Conservation (phyloP, 2,113 vertebrate genomes). For the Nibea albiflora region DNA sequence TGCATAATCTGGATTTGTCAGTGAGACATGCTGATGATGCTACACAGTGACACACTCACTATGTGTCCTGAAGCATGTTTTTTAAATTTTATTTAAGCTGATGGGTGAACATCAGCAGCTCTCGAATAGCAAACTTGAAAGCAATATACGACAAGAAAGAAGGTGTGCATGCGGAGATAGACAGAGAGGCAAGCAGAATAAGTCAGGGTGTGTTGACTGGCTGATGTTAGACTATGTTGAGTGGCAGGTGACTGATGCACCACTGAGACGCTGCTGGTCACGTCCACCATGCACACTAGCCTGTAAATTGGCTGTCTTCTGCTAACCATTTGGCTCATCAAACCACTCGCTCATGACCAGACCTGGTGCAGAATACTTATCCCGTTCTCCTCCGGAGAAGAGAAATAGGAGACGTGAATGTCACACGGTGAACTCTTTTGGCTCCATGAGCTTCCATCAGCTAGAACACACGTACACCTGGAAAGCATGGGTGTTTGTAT, state of each 20-base stretch:
- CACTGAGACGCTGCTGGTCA: conserved; percentile 65
- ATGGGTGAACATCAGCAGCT: conserved; percentile 31
- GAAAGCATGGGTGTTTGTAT: neutral
- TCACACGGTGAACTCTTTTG: conserved; percentile 29
- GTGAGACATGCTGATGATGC: conserved; percentile 8
- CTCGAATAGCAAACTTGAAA: conserved; percentile 31
- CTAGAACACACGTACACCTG: conserved; percentile 5
- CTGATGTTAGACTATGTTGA: conserved; percentile 55
- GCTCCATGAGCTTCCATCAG: neutral
- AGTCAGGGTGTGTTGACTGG: conserved; percentile 36
- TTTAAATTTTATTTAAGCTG: conserved; percentile 20
- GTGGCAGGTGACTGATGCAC: conserved; percentile 76
- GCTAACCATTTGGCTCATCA: conserved; percentile 79
- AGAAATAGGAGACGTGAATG: conserved; percentile 50
- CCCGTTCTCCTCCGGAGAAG: conserved; percentile 38
- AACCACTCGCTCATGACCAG: conserved; percentile 76
- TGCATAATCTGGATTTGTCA: conserved; percentile 6
- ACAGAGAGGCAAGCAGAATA: conserved; percentile 44
- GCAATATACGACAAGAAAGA: conserved; percentile 11
- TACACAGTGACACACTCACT: conserved; percentile 9
- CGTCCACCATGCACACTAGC: conserved; percentile 67
- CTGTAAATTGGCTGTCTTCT: conserved; percentile 83
- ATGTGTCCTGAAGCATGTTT: conserved; percentile 4
- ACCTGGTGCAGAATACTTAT: conserved; percentile 71
- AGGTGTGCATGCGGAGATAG: conserved; percentile 22